phyloP scores from a whole-genome alignment of 1,140 invertebrate species.

The Pseudomyrmex pallidus region DNA sequence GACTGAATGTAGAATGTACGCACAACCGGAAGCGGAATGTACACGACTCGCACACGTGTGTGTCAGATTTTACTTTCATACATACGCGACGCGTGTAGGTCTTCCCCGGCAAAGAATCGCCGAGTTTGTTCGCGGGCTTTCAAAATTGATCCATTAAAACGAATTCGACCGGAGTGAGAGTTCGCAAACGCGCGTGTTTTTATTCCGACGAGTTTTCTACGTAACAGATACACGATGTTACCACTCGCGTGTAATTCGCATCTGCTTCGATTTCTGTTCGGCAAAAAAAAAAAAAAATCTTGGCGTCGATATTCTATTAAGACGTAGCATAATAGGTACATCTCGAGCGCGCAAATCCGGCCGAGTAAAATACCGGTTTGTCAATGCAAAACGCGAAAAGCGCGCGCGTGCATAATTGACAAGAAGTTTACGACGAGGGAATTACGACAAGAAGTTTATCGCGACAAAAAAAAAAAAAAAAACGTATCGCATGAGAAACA shows the following conservation, averaged over 20 bases:
- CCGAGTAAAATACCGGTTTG: constrained; percentile 17
- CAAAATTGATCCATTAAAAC: background rate
- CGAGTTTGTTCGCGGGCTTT: constrained; percentile 1
- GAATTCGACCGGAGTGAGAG: constrained; percentile 12
- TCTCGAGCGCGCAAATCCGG: background rate
- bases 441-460: constrained; percentile 18
- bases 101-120: background rate
- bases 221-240: too few relatives aligned
- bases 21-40: constrained; percentile 27
- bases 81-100: background rate
- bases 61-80: constrained; percentile 56
- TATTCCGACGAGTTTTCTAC: constrained; percentile 11
- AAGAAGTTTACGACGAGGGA: background rate
- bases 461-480: background rate
- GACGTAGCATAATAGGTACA: constrained; percentile 6
- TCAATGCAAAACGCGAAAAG: constrained; percentile 10
- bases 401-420: constrained; percentile 9
- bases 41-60: background rate
- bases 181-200: constrained; percentile 34
- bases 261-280: constrained; percentile 8
- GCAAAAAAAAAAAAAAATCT: background rate
- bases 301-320: constrained; percentile 47
- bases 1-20: constrained; percentile 27
- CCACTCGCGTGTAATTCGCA: background rate
- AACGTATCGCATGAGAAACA: background rate